Evolutionary conservation across 1,140 invertebrate species (phyloP), one percentile per base, ranked within the genome.

Genomic region (Sipha flava): DNA sequence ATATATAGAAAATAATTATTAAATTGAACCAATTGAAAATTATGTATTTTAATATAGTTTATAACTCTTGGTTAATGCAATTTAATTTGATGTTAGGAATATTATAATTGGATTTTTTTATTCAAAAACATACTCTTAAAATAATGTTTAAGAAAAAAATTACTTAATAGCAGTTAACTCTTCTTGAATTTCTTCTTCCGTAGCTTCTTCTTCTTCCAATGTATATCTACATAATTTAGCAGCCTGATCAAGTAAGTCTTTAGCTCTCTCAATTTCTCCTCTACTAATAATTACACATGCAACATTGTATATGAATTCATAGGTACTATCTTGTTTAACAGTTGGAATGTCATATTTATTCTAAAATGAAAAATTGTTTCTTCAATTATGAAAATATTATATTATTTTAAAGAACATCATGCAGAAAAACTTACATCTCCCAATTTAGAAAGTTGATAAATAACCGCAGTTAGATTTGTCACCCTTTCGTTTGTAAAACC

Each of bases 401-500:
- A 45, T 18, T 6, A 40, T 40, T 6, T 3, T 52, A 70, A 73
- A 34, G 3, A 12, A 14, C n/a, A n/a, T n/a, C n/a, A n/a, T n/a
- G n/a, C n/a, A 23, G 3, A 12, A 21, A 21, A 34, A 49, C 29
- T 40, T 43, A 80, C 54, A 34, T 45, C 40, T 64, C 49, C 66
- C 49, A 73, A 52, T 26, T 73, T 80, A 23, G 80, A 62, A 18
- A 80, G 26, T 40, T 77, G 62, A 23, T 93, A 92, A 54, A 94
- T 88, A 73, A 95, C 95, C 18, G 96, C 96, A 79, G 93, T 90
- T 83, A 98, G 89, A 87, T 98, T 98, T 0, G 96, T 94, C 85
- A 94, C 90, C 66, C 96, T 89, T 86, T 98, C 96, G 85, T 95
- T 91, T 85, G 97, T 95, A 89, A 95, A 98, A 79, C 98, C 95